These are phyloP conservation scores for Acestrorhynchus altus DNA, from an alignment of 2,797 vertebrate genomes.

Conservation along the genomic window DNA sequence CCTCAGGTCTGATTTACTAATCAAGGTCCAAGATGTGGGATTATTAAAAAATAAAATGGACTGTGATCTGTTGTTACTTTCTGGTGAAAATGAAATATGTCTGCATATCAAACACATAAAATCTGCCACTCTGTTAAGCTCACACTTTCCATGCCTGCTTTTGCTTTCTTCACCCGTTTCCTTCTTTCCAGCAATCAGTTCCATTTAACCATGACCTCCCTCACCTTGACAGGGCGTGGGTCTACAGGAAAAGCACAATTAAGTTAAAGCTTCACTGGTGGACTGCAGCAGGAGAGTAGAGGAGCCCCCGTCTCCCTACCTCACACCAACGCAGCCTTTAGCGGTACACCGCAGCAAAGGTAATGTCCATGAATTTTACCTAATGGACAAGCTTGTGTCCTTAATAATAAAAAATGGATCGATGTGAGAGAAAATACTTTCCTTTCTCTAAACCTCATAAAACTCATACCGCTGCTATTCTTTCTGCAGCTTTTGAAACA, in stretches of 20 bases:
- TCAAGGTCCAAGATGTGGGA: not conserved
- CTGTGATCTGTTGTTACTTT: not conserved
- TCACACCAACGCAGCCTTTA: conserved; percentile 32
- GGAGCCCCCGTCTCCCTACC: conserved; percentile 21
- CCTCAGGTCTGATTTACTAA: too few relatives aligned
- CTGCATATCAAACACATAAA: conserved; percentile 22
- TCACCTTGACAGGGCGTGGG: conserved; percentile 68
- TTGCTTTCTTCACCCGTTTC: conserved; percentile 28
- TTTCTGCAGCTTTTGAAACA: not conserved
- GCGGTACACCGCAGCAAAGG: conserved; percentile 30
- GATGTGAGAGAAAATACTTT: conserved; percentile 57
- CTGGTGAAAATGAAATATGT: conserved; percentile 20
- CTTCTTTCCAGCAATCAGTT: conserved; percentile 45
- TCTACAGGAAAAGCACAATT: conserved; percentile 77
- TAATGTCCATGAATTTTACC: conserved; percentile 73
- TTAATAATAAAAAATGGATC: conserved; percentile 72
- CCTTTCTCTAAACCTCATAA: conserved; percentile 34
- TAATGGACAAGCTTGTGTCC: conserved; percentile 76
- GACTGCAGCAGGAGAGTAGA: conserved; percentile 56
- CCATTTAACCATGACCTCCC: conserved; percentile 54
- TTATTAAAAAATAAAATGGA: not conserved
- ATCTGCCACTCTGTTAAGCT: conserved; percentile 19
- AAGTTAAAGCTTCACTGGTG: conserved; percentile 74
- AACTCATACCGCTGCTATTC: not conserved
- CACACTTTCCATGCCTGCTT: conserved; percentile 18